These are phyloP conservation scores for Ornithorhynchus anatinus DNA, from an alignment of 2,113 vertebrate species.

Conservation along the genomic window DNA sequence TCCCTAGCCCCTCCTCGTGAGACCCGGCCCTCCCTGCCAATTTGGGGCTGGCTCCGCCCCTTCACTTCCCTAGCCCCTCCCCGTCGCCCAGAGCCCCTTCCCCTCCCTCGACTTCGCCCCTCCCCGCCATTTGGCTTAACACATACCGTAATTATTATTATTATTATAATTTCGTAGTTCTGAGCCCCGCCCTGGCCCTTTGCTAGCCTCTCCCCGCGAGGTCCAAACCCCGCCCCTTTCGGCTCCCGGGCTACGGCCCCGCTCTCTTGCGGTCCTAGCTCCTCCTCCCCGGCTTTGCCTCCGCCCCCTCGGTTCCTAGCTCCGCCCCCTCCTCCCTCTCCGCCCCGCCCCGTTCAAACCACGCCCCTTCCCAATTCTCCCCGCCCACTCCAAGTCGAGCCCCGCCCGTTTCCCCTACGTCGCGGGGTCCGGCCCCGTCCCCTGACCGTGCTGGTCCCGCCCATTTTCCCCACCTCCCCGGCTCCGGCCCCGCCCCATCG, in stretches of 20 bases:
- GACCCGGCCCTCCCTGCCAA: not conserved
- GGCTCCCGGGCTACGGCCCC: fast-evolving
- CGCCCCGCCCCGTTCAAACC: not conserved
- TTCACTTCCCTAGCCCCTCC: not conserved
- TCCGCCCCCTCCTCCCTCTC: not conserved
- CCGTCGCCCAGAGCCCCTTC: not conserved
- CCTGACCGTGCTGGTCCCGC: no score
- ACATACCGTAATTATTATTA: not conserved
- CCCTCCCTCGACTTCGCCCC: not conserved
- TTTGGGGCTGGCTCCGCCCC: not conserved
- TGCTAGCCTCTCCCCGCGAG: not conserved
- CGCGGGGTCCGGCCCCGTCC: not conserved
- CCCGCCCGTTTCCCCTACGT: no score
- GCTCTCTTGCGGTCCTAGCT: not conserved
- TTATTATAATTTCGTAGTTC: not conserved
- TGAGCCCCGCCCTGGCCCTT: not conserved
- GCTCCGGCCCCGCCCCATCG: not conserved
- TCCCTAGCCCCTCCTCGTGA: not conserved
- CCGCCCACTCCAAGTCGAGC: not conserved
- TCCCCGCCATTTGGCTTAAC: not conserved
- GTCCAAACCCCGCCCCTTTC: no score
- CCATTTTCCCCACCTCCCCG: not conserved
- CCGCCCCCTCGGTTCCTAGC: not conserved
- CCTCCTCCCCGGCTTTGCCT: not conserved
- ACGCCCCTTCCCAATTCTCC: not conserved